phyloP scores from a whole-genome alignment of 2,888 invertebrate species.

The Aethes cnicana region DNA sequence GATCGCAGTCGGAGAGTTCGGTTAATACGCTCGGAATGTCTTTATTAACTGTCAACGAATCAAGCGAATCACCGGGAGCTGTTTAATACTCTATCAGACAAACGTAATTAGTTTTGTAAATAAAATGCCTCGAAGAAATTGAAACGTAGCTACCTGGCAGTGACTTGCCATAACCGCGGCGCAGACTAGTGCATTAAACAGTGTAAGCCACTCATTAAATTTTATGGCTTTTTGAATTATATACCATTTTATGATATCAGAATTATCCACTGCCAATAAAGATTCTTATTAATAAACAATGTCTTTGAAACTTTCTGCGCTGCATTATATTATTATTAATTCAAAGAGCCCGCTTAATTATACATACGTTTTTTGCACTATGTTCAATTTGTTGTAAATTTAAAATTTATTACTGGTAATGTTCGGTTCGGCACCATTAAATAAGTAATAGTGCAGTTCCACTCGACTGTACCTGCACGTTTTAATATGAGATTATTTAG shows the following conservation, averaged over 20 bases:
- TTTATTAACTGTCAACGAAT: slow-evolving; percentile 80
- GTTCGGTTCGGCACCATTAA: background rate
- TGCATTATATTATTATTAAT: background rate
- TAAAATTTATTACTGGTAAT: too few species aligned
- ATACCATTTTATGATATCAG: slow-evolving; percentile 4
- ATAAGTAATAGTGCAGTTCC: slow-evolving; percentile 20
- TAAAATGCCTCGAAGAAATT: slow-evolving; percentile 80
- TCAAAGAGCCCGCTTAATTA: too few species aligned
- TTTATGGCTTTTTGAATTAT: slow-evolving; percentile 10
- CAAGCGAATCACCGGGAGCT: slow-evolving; percentile 70
- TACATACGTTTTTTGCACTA: too few species aligned
- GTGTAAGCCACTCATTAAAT: slow-evolving; percentile 28
- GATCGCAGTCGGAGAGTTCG: slow-evolving; percentile 59
- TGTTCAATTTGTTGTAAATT: too few species aligned
- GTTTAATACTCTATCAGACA: slow-evolving; percentile 78
- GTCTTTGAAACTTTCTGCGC: background rate
- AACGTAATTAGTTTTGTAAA: slow-evolving; percentile 82
- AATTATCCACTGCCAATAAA: background rate
- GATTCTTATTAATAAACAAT: background rate
- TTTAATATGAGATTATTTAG: slow-evolving; percentile 41
- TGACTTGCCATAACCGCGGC: slow-evolving; percentile 65
- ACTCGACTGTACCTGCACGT: slow-evolving; percentile 37
- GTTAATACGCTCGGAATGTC: slow-evolving; percentile 72
- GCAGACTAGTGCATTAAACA: slow-evolving; percentile 52
- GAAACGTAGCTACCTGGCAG: slow-evolving; percentile 79